These are phyloP conservation scores for Yasuhikotakia modesta DNA, from an alignment of 2,797 vertebrate species.

Conservation along the genomic window DNA sequence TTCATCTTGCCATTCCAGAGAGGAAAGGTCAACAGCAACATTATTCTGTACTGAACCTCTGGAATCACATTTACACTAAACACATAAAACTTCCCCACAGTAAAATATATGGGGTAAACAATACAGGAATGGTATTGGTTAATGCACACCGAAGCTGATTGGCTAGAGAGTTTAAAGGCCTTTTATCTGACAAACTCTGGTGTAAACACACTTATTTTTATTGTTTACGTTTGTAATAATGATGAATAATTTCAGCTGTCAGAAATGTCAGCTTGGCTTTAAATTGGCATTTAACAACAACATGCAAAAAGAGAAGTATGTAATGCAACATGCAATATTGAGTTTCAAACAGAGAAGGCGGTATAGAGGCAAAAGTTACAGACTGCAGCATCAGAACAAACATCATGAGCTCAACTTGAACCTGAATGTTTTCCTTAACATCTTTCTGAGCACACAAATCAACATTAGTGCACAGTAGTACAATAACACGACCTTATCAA, in stretches of 20 bases:
- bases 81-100: constrained; percentile 69
- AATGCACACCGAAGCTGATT: constrained; percentile 9
- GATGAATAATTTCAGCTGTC: no score
- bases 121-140: constrained; percentile 24
- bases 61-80: constrained; percentile 79
- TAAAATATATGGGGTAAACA: constrained; percentile 56
- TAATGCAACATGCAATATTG: no score
- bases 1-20: constrained; percentile 68
- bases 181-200: constrained; percentile 2
- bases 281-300: no score
- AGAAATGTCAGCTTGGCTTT: no score
- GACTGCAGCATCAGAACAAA: no score
- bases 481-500: constrained; percentile 25
- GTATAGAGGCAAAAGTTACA: no score
- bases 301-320: no score
- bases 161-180: constrained; percentile 9
- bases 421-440: constrained; percentile 9
- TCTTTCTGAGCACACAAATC: constrained; percentile 43
- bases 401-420: background rate
- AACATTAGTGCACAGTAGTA: constrained; percentile 40
- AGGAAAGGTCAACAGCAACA: constrained; percentile 79
- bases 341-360: no score
- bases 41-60: constrained; percentile 79
- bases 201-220: constrained; percentile 3
- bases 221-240: no score